Conservation (phyloP, 2,888 invertebrate genomes). For the Ophion slaviceki region DNA sequence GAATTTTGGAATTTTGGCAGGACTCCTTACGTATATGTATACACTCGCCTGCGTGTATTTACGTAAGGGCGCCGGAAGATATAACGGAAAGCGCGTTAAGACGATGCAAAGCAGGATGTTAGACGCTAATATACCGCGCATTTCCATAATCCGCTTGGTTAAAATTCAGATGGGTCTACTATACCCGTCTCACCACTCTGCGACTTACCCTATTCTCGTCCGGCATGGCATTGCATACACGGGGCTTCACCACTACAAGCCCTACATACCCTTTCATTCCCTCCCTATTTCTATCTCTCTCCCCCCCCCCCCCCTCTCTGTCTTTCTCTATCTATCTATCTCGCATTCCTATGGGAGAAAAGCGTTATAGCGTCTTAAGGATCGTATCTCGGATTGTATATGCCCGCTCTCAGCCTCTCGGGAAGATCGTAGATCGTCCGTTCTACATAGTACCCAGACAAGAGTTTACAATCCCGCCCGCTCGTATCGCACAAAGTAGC, state of each 20-base stretch:
- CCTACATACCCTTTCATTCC: background rate
- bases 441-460: constrained; percentile 24
- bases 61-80: constrained; percentile 31
- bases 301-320: background rate
- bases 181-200: constrained; percentile 52
- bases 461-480: constrained; percentile 45
- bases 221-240: constrained; percentile 25
- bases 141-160: constrained; percentile 68
- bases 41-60: background rate
- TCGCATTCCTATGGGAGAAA: constrained; percentile 32
- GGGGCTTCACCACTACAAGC: constrained; percentile 35
- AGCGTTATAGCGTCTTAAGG: constrained; percentile 41
- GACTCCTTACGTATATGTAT: background rate
- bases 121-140: constrained; percentile 67
- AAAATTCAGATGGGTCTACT: constrained; percentile 66
- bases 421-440: constrained; percentile 45
- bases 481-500: constrained; percentile 33
- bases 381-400: constrained; percentile 52
- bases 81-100: constrained; percentile 63
- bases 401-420: constrained; percentile 51
- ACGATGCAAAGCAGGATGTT: constrained; percentile 69
- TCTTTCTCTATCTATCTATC: background rate
- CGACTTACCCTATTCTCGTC: constrained; percentile 49
- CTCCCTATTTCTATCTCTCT: constrained; percentile 7
- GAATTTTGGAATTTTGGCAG: background rate